phyloP scores from a whole-genome alignment of 1,140 invertebrate genomes.

The Scaptomyza graminum region DNA sequence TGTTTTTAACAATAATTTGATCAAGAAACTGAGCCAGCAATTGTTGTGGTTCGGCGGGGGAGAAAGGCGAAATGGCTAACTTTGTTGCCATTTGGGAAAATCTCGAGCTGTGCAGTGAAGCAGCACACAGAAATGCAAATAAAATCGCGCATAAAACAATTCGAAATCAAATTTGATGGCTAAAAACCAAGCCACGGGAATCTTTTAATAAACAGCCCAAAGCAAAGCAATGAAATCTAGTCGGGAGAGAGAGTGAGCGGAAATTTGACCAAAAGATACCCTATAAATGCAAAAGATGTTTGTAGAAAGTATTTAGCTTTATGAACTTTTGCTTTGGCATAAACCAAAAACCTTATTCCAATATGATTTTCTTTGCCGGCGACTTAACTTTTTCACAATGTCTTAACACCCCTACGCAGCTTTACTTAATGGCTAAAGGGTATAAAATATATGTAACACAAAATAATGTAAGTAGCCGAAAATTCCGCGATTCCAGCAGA shows the following conservation, averaged over 20 bases:
- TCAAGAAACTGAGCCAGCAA: slow-evolving; percentile 5
- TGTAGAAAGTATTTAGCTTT: too few species aligned
- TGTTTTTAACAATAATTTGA: slow-evolving; percentile 36
- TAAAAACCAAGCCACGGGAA: slow-evolving; percentile 60
- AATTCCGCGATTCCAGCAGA: slow-evolving; percentile 52
- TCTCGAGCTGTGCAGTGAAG: slow-evolving; percentile 41
- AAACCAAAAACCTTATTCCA: too few species aligned
- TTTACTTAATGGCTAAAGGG: neutral
- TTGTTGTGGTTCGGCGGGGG: slow-evolving; percentile 5
- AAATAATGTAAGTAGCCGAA: slow-evolving; percentile 63
- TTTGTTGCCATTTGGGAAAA: slow-evolving; percentile 4
- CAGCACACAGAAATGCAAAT: slow-evolving; percentile 78
- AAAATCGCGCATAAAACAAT: slow-evolving; percentile 74
- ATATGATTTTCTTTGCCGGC: too few species aligned
- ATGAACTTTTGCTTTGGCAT: too few species aligned
- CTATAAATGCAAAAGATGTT: neutral
- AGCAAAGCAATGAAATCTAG: neutral
- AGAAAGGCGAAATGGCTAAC: neutral
- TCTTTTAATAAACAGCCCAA: slow-evolving; percentile 72
- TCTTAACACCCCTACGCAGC: too few species aligned
- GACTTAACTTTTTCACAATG: too few species aligned
- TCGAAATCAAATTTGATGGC: slow-evolving; percentile 79
- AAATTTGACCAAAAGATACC: neutral
- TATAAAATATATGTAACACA: slow-evolving; percentile 24
- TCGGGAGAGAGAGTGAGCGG: neutral